Evolutionary conservation across 2,797 vertebrate species (phyloP).

Genomic region (Aphelocoma californica): DNA sequence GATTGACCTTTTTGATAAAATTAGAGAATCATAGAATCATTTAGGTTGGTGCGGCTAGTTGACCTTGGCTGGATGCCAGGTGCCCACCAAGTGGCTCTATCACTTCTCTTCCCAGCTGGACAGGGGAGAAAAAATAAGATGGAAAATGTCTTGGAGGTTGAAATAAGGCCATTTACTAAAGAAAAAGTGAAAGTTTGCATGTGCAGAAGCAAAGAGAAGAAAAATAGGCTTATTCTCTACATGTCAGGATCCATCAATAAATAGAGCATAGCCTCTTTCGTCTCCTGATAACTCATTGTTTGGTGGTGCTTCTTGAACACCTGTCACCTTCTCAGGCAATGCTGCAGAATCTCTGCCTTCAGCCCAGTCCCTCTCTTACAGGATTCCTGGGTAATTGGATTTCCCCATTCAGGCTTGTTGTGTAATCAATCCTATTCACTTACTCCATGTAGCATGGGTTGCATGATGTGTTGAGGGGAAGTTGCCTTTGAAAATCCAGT

Average conservation of each 20-base stretch:
- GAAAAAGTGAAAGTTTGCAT: neutral
- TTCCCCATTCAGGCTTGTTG: neutral
- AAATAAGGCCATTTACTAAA: neutral
- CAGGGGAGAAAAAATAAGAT: neutral
- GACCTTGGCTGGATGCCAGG: neutral
- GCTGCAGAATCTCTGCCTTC: neutral
- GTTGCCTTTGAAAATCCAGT: neutral
- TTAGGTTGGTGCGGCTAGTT: neutral
- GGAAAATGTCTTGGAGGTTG: neutral
- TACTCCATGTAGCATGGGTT: neutral
- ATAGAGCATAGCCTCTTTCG: neutral
- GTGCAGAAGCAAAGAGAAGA: neutral
- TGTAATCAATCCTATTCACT: neutral
- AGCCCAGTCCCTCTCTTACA: neutral
- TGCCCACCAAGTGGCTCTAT: neutral
- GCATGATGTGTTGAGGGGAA: neutral
- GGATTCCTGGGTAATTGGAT: neutral
- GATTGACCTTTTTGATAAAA: neutral
- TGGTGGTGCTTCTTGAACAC: neutral
- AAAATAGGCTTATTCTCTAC: neutral
- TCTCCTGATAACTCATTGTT: neutral
- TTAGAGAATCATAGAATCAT: neutral
- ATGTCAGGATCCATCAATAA: neutral
- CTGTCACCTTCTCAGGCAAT: neutral
- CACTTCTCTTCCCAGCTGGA: neutral